These are phyloP conservation scores for Enoplosus armatus DNA, from an alignment of 2,797 vertebrate species.

Conservation along the genomic window DNA sequence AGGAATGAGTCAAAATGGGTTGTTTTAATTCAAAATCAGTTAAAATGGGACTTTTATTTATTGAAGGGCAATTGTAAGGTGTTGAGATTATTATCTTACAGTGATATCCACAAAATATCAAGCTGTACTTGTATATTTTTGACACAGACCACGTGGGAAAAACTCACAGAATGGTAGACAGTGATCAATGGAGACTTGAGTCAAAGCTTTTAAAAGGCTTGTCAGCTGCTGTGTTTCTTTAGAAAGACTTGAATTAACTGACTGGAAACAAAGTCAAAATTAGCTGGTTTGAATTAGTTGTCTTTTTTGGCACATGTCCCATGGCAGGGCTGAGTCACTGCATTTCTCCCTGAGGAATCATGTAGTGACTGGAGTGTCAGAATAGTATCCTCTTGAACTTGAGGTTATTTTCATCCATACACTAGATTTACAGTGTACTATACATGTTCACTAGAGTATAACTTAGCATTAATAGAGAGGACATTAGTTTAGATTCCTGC, in stretches of 20 bases:
- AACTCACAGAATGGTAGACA: constrained; percentile 5
- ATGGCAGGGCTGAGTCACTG: constrained; percentile 51
- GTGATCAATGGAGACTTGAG: constrained; percentile 35
- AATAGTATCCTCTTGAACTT: constrained; percentile 26
- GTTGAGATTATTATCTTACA: background rate
- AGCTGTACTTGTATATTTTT: constrained; percentile 8
- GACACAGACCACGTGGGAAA: constrained; percentile 5
- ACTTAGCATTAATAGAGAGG: background rate
- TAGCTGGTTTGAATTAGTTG: constrained; percentile 55
- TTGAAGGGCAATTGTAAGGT: background rate
- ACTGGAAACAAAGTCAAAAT: constrained; percentile 68
- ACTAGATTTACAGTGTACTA: background rate
- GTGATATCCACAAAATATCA: background rate
- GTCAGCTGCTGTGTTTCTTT: constrained; percentile 53
- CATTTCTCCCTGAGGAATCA: constrained; percentile 42
- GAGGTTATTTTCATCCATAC: constrained; percentile 16
- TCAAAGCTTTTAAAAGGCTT: constrained; percentile 54
- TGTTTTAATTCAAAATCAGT: background rate
- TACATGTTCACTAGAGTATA: background rate
- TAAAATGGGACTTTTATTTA: background rate
- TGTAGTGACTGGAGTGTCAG: constrained; percentile 10
- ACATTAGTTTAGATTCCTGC: background rate
- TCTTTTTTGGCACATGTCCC: constrained; percentile 47
- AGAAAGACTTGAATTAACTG: constrained; percentile 30
- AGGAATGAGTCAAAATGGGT: background rate